These are phyloP conservation scores for Drosophila nigricruria DNA, from an alignment of 2,888 invertebrate species.

Conservation along the genomic window DNA sequence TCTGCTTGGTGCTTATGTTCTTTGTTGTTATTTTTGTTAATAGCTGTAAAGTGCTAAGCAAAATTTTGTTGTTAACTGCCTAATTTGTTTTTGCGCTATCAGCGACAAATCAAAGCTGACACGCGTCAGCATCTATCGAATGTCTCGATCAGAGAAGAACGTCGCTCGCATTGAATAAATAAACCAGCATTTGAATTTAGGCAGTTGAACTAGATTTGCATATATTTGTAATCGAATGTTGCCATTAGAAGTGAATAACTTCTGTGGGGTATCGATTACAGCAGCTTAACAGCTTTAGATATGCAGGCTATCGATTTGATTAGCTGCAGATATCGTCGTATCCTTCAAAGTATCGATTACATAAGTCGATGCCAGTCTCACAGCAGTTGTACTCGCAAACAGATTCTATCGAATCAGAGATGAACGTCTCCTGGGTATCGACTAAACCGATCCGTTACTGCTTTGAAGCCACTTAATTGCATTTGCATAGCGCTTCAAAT, in stretches of 20 bases:
- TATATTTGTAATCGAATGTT: background rate
- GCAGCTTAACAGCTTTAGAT: background rate
- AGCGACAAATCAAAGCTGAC: constrained; percentile 43
- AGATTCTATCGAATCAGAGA: background rate
- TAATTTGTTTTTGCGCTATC: constrained; percentile 64
- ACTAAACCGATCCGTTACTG: constrained; percentile 1
- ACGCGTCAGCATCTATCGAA: constrained; percentile 42
- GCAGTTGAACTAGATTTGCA: background rate
- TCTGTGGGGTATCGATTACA: background rate
- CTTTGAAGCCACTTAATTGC: background rate
- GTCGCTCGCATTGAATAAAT: constrained; percentile 9
- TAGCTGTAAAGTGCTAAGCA: constrained; percentile 69
- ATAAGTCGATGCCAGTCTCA: background rate
- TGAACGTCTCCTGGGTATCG: constrained; percentile 3
- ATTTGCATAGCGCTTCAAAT: constrained; percentile 5
- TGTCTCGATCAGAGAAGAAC: constrained; percentile 18
- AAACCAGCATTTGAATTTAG: background rate
- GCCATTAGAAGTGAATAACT: background rate
- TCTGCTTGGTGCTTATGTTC: constrained; percentile 10
- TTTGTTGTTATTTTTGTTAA: constrained; percentile 24
- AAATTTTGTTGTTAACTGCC: constrained; percentile 39
- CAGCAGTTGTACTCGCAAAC: background rate
- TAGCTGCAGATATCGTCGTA: background rate
- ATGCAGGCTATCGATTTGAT: background rate
- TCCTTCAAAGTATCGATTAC: background rate